Evolutionary conservation across 2,888 invertebrate species (phyloP).

Genomic region (Andrena praecox): DNA sequence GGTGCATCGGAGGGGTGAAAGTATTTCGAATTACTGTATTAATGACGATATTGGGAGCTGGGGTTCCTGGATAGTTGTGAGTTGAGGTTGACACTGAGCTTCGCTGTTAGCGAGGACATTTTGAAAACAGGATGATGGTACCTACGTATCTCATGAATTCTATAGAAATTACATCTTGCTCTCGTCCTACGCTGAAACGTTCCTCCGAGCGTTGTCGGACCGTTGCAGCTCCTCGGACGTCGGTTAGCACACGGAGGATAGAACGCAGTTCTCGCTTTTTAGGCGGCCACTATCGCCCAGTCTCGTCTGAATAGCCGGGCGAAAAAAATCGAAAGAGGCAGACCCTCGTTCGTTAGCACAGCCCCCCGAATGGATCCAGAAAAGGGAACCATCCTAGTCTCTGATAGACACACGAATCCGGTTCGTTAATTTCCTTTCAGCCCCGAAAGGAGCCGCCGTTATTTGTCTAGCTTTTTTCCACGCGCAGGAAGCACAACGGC

Average conservation of each 20-base stretch:
- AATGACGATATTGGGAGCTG: background rate
- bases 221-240: background rate
- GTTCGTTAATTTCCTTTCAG: constrained; percentile 70
- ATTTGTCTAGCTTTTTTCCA: constrained; percentile 55
- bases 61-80: too few species aligned
- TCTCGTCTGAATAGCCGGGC: background rate
- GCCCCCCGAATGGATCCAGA: constrained; percentile 15
- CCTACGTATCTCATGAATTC: too few species aligned
- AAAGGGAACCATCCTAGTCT: constrained; percentile 44
- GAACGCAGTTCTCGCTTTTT: background rate
- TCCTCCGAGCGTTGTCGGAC: background rate
- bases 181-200: too few species aligned
- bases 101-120: too few species aligned
- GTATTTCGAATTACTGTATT: background rate
- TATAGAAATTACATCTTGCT: too few species aligned
- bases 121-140: too few species aligned
- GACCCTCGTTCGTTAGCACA: constrained; percentile 31
- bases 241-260: background rate
- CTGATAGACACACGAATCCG: constrained; percentile 64
- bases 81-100: too few species aligned
- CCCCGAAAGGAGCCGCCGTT: constrained; percentile 42
- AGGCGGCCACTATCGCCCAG: background rate
- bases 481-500: constrained; percentile 8
- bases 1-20: background rate
- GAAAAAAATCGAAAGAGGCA: constrained; percentile 39